Base-by-base conservation (phyloP, 2,888 invertebrate species). In the Mimas tiliae region DNA sequence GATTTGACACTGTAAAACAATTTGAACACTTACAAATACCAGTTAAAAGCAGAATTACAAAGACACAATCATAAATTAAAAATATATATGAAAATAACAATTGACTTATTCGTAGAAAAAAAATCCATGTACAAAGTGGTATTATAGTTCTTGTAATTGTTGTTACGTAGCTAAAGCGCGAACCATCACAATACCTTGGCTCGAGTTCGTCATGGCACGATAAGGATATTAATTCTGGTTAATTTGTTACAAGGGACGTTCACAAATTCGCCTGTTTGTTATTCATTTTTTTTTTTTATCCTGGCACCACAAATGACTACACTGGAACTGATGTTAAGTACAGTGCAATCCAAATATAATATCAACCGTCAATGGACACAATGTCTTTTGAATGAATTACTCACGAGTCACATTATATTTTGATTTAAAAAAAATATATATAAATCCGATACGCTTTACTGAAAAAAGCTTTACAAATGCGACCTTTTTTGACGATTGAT, bases 161-260 rank as follows among this genome's bases (percentile, higher is more conserved):
- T 58, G 19, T 38, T 67, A 66, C 66, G 65, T 65, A 63, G 33
- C 48, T 67, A 66, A 68, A 63, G 14, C 53, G 16, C 67, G 69
- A 72, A 72, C 76, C 71, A 70, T 74, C 78, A 73, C 65, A 72
- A 67, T 66, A 71, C 78, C 73, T 80, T 72, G 73, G 27, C 70
- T 68, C 66, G 69, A 71, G 74, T 80, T 78, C 65, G 70, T 76
- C 73, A 74, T 68, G 52, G 48, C 47, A 12, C 58, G 69, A 71
- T 71, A 72, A 69, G 64, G 53, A 45, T 14, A 34, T 63, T 62
- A 62, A 55, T 58, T 58, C 58, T 42, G 19, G 8, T 51, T 64
- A 64, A 51, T 64, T 63, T 65, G 21, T 63, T 67, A 52, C 52
- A 51, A 64, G 12, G 58, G 64, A 64, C 55, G 38, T 55, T n/a